Percentiles rank a stretch among this genome's conserved stretches.
Conservation (phyloP, 2,888 invertebrate genomes). For the Agrochola lychnidis region DNA sequence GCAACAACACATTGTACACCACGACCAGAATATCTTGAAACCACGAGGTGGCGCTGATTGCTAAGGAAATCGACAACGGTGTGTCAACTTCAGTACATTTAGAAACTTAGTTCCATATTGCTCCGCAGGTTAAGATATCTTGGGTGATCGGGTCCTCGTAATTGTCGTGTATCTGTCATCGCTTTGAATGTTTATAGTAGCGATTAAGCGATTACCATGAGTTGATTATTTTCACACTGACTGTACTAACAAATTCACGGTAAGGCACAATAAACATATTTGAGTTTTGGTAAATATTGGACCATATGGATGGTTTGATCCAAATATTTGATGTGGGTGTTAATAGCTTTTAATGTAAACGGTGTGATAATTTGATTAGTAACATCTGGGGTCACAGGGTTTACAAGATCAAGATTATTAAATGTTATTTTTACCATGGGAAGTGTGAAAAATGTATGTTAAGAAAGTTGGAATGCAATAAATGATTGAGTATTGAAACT, state of each 20-base stretch:
- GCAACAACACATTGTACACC: constrained; percentile 57
- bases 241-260: constrained; percentile 51
- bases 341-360: constrained; percentile 41
- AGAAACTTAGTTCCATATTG: neutral
- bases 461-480: too few relatives aligned
- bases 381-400: constrained; percentile 16
- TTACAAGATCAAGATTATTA: constrained; percentile 8
- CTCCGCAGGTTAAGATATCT: constrained; percentile 22
- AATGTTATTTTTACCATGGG: neutral
- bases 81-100: neutral
- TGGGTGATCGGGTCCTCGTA: constrained; percentile 32
- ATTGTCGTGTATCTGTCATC: constrained; percentile 57
- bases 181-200: constrained; percentile 54
- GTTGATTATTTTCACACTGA: constrained; percentile 60
- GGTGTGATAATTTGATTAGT: constrained; percentile 24
- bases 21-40: constrained; percentile 19
- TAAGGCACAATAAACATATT: constrained; percentile 56
- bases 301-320: constrained; percentile 45
- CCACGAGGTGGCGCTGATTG: neutral
- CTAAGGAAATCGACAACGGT: neutral
- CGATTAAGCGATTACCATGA: constrained; percentile 55
- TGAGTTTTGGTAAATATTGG: constrained; percentile 49
- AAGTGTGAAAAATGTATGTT: neutral
- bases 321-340: constrained; percentile 46
- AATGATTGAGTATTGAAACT: too few relatives aligned